A percentile compares a stretch with the other conserved stretches of the same genome.
Conservation (phyloP, 2,888 invertebrate genomes). For the Anthrax anthrax region DNA sequence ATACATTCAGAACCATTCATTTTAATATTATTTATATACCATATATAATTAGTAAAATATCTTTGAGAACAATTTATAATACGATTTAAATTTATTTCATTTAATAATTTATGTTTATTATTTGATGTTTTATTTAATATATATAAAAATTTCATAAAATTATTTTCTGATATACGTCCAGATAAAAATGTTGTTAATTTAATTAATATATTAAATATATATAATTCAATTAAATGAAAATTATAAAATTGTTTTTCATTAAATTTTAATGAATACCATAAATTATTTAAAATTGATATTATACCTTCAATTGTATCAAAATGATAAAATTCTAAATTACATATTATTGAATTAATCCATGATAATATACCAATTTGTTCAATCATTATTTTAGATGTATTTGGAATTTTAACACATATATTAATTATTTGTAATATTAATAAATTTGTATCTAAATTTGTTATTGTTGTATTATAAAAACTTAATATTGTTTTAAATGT, state of each 20-base stretch:
- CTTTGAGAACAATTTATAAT: slow-evolving; percentile 24
- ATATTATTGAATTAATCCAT: slow-evolving; percentile 44
- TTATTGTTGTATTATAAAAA: slow-evolving; percentile 47
- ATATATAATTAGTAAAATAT: slow-evolving; percentile 20
- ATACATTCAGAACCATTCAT: slow-evolving; percentile 21
- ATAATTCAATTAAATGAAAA: slow-evolving; percentile 19
- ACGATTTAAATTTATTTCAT: slow-evolving; percentile 17
- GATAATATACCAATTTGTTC: slow-evolving; percentile 54
- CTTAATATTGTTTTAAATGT: slow-evolving; percentile 64
- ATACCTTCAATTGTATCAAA: slow-evolving; percentile 32
- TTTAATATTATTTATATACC: slow-evolving; percentile 20
- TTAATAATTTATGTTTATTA: slow-evolving; percentile 16
- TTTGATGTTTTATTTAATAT: slow-evolving; percentile 24
- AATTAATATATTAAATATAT: slow-evolving; percentile 22
- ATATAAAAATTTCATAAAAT: slow-evolving; percentile 25
- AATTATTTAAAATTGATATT: slow-evolving; percentile 28
- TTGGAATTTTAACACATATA: slow-evolving; percentile 46
- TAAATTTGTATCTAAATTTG: slow-evolving; percentile 47
- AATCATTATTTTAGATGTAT: slow-evolving; percentile 48
- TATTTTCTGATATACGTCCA: slow-evolving; percentile 22
- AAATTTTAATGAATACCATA: slow-evolving; percentile 28
- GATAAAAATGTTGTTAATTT: slow-evolving; percentile 24
- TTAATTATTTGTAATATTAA: slow-evolving; percentile 51
- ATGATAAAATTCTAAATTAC: slow-evolving; percentile 28
- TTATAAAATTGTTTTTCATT: slow-evolving; percentile 21